Base-by-base conservation (phyloP, 1,140 invertebrate genomes). In the Hypothenemus hampei region DNA sequence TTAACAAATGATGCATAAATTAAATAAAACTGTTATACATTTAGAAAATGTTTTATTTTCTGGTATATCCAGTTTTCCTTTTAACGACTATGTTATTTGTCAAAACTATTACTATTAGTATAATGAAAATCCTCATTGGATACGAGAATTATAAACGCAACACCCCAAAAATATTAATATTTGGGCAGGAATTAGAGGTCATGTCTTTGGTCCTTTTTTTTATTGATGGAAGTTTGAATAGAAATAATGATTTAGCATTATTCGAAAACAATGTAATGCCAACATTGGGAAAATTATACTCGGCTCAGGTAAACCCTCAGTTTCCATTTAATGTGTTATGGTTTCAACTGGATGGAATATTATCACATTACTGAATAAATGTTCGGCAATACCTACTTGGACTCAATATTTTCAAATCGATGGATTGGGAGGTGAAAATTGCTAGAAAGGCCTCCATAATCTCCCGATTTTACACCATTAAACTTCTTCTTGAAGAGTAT, bases 21-120 rank as follows among this genome's bases (percentile, higher is more conserved):
- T 57, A 51, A 20, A 37, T 57, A 43, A 43, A 24, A 53, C 47
- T 47, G 48, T 51, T 20, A 59, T 49, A 24, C 24, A 53, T 47
- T 58, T 41, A 45, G 29, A 60, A 47, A 15, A 52, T 57, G 22
- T 60, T 57, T 51, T 62, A 23, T 62, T 62, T 60, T 62, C 58
- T 48, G 58, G 51, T 58, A 21, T 51, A 11, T 22, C 7, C 26
- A 54, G 50, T 2, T 58, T 54, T 46, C 54, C 50, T 44, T 21
- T 57, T 40, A 11, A 53, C 29, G 54, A 37, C 15, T 23, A 43
- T 50, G 24, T 35, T 48, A 61, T 57, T 53, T 11, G 48, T 37
- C 51, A 59, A 56, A 59, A 59, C 51, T 58, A 35, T 18, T 15
- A 33, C 10, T 50, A 59, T 50, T 61, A 46, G 44, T 22, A 46